These are phyloP conservation scores for Synanthedon tipuliformis DNA, from an alignment of 2,888 invertebrate genomes.

Conservation along the genomic window DNA sequence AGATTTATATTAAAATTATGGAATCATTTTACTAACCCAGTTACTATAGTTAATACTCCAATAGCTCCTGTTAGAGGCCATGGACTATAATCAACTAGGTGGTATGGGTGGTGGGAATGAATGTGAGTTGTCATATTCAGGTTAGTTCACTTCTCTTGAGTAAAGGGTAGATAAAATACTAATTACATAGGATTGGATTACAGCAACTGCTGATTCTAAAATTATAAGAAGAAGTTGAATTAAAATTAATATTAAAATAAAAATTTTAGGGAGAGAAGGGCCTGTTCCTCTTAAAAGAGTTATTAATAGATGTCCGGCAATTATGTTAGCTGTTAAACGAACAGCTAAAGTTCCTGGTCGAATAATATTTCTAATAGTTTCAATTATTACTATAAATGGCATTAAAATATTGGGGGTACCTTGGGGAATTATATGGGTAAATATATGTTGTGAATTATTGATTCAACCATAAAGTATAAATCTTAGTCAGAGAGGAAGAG, in stretches of 20 bases:
- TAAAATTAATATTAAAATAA: constrained; percentile 42
- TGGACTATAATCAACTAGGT: constrained; percentile 75
- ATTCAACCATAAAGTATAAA: constrained; percentile 76
- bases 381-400: constrained; percentile 81
- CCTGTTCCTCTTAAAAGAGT: constrained; percentile 65
- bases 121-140: constrained; percentile 61
- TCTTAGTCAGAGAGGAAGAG: constrained; percentile 73
- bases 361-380: constrained; percentile 79
- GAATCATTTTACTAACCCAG: constrained; percentile 73
- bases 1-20: constrained; percentile 64
- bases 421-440: constrained; percentile 76
- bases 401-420: constrained; percentile 74
- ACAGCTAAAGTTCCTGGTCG: constrained; percentile 77
- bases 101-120: constrained; percentile 71
- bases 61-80: constrained; percentile 74
- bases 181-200: constrained; percentile 78
- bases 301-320: constrained; percentile 78
- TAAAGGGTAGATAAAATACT: constrained; percentile 74
- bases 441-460: constrained; percentile 73
- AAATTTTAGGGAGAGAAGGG: constrained; percentile 20
- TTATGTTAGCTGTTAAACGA: constrained; percentile 81
- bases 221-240: constrained; percentile 64
- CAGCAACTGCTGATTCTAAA: constrained; percentile 71
- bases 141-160: constrained; percentile 74
- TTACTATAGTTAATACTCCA: constrained; percentile 66